phyloP scores from a whole-genome alignment of 2,888 invertebrate genomes.

The Orchestes rusci region DNA sequence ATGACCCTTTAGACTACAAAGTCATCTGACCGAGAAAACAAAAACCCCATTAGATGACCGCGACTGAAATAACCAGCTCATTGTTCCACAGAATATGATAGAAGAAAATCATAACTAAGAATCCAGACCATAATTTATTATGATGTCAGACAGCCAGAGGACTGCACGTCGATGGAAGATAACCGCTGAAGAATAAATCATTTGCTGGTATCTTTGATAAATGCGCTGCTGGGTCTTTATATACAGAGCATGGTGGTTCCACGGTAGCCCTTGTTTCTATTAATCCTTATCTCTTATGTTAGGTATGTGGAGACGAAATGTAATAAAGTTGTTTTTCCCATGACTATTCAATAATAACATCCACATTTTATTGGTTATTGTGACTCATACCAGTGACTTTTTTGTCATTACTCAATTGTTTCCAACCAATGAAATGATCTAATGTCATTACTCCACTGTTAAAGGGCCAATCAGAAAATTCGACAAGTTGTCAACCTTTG shows the following conservation, averaged over 20 bases:
- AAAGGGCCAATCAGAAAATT: too few species aligned
- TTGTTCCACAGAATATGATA: conserved; percentile 15
- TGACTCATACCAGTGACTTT: too few species aligned
- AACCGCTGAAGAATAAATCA: conserved; percentile 25
- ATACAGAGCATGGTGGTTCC: conserved; percentile 15
- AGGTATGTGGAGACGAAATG: conserved; percentile 17
- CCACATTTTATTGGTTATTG: too few species aligned
- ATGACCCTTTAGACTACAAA: too few species aligned
- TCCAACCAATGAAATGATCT: too few species aligned
- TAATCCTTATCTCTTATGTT: conserved; percentile 19
- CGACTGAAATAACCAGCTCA: too few species aligned
- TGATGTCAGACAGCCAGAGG: conserved; percentile 23
- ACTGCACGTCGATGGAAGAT: conserved; percentile 25
- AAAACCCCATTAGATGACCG: too few species aligned
- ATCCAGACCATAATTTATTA: conserved; percentile 22
- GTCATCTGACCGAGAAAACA: too few species aligned
- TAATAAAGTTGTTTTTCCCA: conserved; percentile 17
- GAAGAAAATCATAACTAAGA: conserved; percentile 22
- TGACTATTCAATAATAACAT: too few species aligned
- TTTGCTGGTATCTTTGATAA: conserved; percentile 24
- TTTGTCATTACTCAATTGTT: too few species aligned
- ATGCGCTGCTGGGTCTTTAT: conserved; percentile 22
- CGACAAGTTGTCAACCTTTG: too few species aligned
- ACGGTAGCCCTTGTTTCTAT: conserved; percentile 26
- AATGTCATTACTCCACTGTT: too few species aligned